Base-by-base conservation (phyloP, 2,888 invertebrate genomes). In the Hypselothyrea guttata region DNA sequence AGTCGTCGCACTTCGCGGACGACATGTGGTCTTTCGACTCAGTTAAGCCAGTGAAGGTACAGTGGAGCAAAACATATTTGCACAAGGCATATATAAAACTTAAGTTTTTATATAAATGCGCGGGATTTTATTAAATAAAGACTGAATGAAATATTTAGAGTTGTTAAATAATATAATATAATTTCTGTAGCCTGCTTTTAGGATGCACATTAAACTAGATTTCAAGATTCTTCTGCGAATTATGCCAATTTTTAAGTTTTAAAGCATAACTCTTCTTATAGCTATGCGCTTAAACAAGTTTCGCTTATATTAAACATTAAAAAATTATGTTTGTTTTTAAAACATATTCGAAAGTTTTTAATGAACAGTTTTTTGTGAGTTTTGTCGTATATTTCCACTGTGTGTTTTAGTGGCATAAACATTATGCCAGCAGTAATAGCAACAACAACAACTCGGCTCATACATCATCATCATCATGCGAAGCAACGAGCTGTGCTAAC, bases 401-500 rank as follows among this genome's bases (percentile, higher is more conserved):
- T 70, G 15, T 31, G 8, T 40, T 40, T 7, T 30, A 16, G 31
- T 28, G 15, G 18, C 16, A 18, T 11, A 44, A 54, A 11, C 46
- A 18, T 49, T 30, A 37, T 15, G 11, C 38, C 27, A 31, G 5
- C 15, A 47, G 13, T 42, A 16, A 35, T 34, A 51, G 31, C 11
- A 40, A 46, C 13, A 51, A 16, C 5, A 48, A 31, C 35, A 46
- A 51, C 34, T 51, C 30, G 30, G 71, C 57, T 71, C 63, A 55
- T 61, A 65, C 74, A 76, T 71, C 60, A 71, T 74, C 74, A 81
- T 65, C 62, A 81, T 58, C 47, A 64, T 30, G 58, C 22, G 51
- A 46, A 66, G 52, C 68, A 74, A 71, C 74, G 78, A 66, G 78
- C 64, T 64, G 58, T 68, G 70, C 76, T 74, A 66, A 67, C 78